These are phyloP conservation scores for Gallirallus australis DNA, from an alignment of 2,797 vertebrate genomes.

Conservation along the genomic window DNA sequence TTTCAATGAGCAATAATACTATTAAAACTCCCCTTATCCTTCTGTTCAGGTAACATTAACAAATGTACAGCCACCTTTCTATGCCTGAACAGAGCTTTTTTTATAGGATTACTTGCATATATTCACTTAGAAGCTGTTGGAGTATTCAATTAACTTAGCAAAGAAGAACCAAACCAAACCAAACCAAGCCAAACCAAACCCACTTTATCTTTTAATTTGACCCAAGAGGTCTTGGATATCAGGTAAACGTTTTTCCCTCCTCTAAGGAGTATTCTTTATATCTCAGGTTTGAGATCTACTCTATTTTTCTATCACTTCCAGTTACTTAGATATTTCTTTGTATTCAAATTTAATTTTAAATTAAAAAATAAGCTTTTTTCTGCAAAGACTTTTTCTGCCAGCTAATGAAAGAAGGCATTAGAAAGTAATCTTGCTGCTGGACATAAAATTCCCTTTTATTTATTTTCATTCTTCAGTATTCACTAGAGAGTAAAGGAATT, in stretches of 20 bases:
- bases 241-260: not conserved
- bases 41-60: not conserved
- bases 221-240: not conserved
- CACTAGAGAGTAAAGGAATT: not conserved
- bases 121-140: not conserved
- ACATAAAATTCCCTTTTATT: not conserved
- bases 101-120: not conserved
- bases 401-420: not conserved
- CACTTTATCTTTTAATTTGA: not conserved
- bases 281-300: not conserved
- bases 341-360: not conserved
- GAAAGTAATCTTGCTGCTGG: not conserved
- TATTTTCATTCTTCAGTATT: slow-evolving; percentile 8
- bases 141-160: not conserved
- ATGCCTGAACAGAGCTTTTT: not conserved
- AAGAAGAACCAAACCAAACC: not conserved
- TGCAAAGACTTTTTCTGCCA: not conserved
- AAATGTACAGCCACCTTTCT: not conserved
- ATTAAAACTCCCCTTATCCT: not conserved
- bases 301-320: not conserved
- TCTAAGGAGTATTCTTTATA: not conserved
- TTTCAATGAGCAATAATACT: not conserved
- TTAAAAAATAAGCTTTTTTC: not conserved
- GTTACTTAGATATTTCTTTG: not conserved
- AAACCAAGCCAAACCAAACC: too few species aligned